Evolutionary conservation across 2,888 invertebrate genomes (phyloP).

Genomic region (Danaus chrysippus): DNA sequence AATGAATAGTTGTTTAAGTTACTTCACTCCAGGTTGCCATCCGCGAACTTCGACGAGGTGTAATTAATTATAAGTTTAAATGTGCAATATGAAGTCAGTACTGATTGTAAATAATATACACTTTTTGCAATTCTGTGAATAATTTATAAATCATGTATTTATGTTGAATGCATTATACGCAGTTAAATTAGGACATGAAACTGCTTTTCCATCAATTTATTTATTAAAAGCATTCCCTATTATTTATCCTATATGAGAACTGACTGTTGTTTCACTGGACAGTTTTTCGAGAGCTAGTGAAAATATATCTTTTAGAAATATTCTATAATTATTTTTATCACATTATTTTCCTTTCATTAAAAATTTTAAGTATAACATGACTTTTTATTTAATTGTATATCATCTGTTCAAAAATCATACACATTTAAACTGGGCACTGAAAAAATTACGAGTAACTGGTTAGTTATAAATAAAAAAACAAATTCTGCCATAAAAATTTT

Average conservation of each 20-base stretch:
- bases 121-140: slow-evolving; percentile 35
- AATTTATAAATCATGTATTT: slow-evolving; percentile 47
- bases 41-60: slow-evolving; percentile 50
- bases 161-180: slow-evolving; percentile 46
- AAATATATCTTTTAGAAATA: slow-evolving; percentile 67
- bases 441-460: neutral
- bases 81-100: slow-evolving; percentile 66
- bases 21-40: slow-evolving; percentile 43
- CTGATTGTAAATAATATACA: slow-evolving; percentile 61
- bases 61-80: slow-evolving; percentile 71
- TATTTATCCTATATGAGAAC: slow-evolving; percentile 50
- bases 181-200: slow-evolving; percentile 43
- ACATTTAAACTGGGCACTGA: neutral
- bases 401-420: neutral
- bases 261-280: slow-evolving; percentile 51
- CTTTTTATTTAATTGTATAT: slow-evolving; percentile 33
- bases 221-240: slow-evolving; percentile 73
- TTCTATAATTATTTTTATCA: slow-evolving; percentile 74
- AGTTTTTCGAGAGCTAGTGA: slow-evolving; percentile 48
- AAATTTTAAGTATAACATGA: slow-evolving; percentile 48
- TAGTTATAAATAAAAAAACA: slow-evolving; percentile 43
- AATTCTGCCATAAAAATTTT: slow-evolving; percentile 72
- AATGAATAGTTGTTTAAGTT: slow-evolving; percentile 13
- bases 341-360: slow-evolving; percentile 75
- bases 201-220: slow-evolving; percentile 60